Percentiles rank a stretch among this genome's conserved stretches.
These are phyloP conservation scores for Boloria selene DNA, from an alignment of 2,888 invertebrate species.

Conservation along the genomic window DNA sequence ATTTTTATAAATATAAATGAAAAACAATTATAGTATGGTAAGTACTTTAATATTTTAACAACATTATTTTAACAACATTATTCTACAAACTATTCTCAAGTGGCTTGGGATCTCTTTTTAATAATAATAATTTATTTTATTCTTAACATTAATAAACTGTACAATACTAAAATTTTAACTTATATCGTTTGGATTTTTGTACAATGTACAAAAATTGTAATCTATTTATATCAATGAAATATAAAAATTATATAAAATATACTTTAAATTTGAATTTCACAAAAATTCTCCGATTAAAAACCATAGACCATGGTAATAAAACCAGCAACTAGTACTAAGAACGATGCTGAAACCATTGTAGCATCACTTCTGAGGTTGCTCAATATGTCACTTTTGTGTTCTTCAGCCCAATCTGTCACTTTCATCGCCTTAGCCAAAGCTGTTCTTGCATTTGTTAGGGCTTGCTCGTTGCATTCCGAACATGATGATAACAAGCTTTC, in stretches of 20 bases:
- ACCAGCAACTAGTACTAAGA: slow-evolving; percentile 31
- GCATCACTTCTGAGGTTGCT: slow-evolving; percentile 50
- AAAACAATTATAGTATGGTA: background rate
- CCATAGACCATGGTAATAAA: slow-evolving; percentile 13
- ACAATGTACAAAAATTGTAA: background rate
- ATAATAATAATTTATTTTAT: background rate
- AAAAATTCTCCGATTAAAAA: background rate
- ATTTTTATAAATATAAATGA: no score
- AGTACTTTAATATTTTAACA: background rate
- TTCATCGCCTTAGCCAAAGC: slow-evolving; percentile 49
- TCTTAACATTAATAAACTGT: background rate
- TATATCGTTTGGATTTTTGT: background rate
- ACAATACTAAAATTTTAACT: background rate
- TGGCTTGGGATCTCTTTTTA: slow-evolving; percentile 53
- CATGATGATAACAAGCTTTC: slow-evolving; percentile 60
- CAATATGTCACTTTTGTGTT: slow-evolving; percentile 57
- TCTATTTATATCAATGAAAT: background rate
- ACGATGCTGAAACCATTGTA: slow-evolving; percentile 46
- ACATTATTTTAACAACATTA: background rate
- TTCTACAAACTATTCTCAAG: slow-evolving; percentile 36
- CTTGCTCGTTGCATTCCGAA: slow-evolving; percentile 51
- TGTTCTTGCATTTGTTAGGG: slow-evolving; percentile 46
- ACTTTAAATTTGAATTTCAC: background rate
- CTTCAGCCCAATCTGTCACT: slow-evolving; percentile 55
- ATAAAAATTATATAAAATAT: slow-evolving; percentile 10